phyloP scores from a whole-genome alignment of 92 coral and sea anemone genomes.

The Bergia puertoricense region DNA sequence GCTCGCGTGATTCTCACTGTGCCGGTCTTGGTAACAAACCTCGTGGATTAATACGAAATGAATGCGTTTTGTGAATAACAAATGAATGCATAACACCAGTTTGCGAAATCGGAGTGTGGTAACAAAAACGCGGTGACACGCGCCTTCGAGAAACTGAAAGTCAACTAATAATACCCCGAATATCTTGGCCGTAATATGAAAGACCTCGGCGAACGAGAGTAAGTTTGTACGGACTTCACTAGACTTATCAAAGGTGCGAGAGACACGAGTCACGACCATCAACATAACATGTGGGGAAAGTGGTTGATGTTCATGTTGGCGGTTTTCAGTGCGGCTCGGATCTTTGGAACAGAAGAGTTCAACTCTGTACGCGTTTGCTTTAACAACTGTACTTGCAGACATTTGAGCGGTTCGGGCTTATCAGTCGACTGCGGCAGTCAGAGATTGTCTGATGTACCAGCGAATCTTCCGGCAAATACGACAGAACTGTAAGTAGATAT shows the following conservation, averaged over 20 bases:
- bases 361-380: background rate
- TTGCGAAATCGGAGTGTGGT: background rate
- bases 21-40: background rate
- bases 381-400: background rate
- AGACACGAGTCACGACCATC: background rate
- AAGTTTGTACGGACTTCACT: background rate
- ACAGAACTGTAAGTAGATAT: constrained; percentile 16
- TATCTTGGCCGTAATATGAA: background rate
- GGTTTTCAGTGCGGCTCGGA: background rate
- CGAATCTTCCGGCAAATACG: background rate
- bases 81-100: background rate
- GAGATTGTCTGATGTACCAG: constrained; percentile 7
- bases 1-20: background rate
- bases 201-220: background rate
- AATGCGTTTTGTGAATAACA: background rate
- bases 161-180: background rate
- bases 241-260: background rate
- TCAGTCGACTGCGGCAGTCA: background rate
- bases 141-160: background rate
- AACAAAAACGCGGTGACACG: too few species aligned
- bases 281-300: background rate
- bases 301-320: background rate
- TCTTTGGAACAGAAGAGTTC: background rate
- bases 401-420: background rate
- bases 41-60: background rate